Evolutionary conservation across 1,140 invertebrate species (phyloP).

Genomic region (Nephila pilipes): DNA sequence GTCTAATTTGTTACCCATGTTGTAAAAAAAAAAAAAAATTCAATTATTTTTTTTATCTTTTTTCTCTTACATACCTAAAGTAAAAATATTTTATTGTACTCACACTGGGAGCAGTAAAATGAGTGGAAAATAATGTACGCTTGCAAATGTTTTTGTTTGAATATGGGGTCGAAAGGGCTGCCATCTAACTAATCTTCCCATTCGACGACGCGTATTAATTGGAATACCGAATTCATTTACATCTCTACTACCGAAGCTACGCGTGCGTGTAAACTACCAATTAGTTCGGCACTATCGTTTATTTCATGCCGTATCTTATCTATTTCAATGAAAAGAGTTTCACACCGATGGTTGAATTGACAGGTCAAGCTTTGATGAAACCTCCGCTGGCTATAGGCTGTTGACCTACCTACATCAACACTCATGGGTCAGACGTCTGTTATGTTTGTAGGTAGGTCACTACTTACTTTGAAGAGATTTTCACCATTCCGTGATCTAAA

Average conservation of each 20-base stretch:
- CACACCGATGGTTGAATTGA: constrained; percentile 36
- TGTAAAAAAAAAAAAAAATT: no score
- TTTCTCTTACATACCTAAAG: no score
- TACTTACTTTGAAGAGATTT: constrained; percentile 10
- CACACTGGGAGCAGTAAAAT: background rate
- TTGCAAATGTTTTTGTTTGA: background rate
- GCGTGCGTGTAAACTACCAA: constrained; percentile 39
- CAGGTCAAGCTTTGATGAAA: constrained; percentile 63
- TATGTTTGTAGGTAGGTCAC: constrained; percentile 46
- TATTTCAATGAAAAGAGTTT: constrained; percentile 38
- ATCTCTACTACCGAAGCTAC: background rate
- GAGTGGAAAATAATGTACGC: background rate
- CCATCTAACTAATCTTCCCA: background rate
- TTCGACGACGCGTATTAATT: constrained; percentile 9
- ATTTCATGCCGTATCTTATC: background rate
- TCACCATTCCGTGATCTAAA: constrained; percentile 44
- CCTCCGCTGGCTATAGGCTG: constrained; percentile 63
- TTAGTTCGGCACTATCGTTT: background rate
- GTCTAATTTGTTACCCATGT: no score
- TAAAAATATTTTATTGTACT: no score
- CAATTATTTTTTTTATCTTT: no score
- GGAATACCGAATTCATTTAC: constrained; percentile 11
- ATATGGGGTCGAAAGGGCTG: background rate
- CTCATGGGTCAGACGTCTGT: constrained; percentile 27
- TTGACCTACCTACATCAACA: constrained; percentile 55